Evolutionary conservation across 2,113 vertebrate species (phyloP).

Genomic region (Lophochroa leadbeateri): DNA sequence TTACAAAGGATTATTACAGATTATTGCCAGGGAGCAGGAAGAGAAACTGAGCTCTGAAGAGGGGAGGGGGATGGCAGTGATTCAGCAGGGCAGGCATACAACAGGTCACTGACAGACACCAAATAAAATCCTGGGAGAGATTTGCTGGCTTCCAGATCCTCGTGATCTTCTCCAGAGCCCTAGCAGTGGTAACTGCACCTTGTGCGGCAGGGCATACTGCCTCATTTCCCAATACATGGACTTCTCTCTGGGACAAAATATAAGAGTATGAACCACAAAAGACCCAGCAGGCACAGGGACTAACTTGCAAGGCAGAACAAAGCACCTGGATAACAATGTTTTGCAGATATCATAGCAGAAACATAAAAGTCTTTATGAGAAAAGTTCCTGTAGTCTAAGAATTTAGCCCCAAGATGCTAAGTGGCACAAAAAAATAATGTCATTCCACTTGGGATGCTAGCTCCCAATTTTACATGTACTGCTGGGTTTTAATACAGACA

Average conservation of each 20-base stretch:
- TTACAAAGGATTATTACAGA: conserved; percentile 16
- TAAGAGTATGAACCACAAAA: neutral
- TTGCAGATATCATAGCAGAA: neutral
- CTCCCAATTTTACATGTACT: fast-evolving
- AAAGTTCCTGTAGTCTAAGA: neutral
- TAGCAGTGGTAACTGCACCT: neutral
- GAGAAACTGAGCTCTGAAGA: neutral
- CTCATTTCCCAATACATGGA: neutral
- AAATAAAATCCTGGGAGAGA: neutral
- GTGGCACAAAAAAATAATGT: neutral
- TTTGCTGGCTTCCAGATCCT: neutral
- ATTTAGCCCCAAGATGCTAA: neutral
- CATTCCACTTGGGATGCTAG: neutral
- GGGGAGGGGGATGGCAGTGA: neutral
- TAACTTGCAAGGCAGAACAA: neutral
- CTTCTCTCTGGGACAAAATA: neutral
- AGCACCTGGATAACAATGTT: neutral
- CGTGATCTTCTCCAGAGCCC: neutral
- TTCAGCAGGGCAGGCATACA: neutral
- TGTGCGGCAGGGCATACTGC: neutral
- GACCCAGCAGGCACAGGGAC: neutral
- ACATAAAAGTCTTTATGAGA: neutral
- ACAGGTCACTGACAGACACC: neutral
- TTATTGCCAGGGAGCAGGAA: conserved; percentile 13
- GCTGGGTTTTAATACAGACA: neutral